phyloP scores from a whole-genome alignment of 1,140 invertebrate species.

The Magallana gigas region DNA sequence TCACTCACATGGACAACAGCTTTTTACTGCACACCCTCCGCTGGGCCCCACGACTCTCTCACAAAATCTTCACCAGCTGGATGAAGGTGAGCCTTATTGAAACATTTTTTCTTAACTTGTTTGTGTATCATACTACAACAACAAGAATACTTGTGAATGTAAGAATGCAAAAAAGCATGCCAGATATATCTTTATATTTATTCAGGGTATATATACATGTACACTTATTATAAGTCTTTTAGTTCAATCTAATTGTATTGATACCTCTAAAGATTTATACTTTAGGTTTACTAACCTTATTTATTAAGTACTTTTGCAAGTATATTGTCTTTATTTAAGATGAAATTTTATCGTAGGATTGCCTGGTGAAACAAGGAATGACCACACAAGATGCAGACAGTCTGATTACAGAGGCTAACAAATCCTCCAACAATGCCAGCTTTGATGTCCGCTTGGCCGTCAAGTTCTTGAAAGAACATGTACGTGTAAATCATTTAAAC shows the following conservation, averaged over 20 bases:
- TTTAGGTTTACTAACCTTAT: too few relatives aligned
- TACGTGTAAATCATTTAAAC: background rate
- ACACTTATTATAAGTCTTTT: too few relatives aligned
- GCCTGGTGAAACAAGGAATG: slow-evolving; percentile 93
- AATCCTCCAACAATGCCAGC: slow-evolving; percentile 83
- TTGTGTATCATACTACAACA: background rate
- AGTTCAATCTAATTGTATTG: too few relatives aligned
- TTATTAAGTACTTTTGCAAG: background rate
- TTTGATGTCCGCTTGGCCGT: slow-evolving; percentile 87
- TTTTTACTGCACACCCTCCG: slow-evolving; percentile 86
- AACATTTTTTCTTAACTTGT: too few relatives aligned
- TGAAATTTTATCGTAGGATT: slow-evolving; percentile 82
- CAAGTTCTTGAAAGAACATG: slow-evolving; percentile 66
- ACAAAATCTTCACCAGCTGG: slow-evolving; percentile 88
- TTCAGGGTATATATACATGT: too few relatives aligned
- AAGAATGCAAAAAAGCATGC: too few relatives aligned
- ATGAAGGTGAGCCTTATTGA: slow-evolving; percentile 75
- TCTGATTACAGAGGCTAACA: slow-evolving; percentile 85
- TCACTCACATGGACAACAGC: slow-evolving; percentile 80
- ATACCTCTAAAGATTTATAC: too few relatives aligned
- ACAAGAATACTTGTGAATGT: too few relatives aligned
- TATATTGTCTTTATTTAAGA: background rate
- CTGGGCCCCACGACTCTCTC: slow-evolving; percentile 87
- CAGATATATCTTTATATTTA: too few relatives aligned
- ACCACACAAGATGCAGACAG: slow-evolving; percentile 90